phyloP scores from a whole-genome alignment of 2,797 vertebrate species.

The Poeciliopsis presidionis region DNA sequence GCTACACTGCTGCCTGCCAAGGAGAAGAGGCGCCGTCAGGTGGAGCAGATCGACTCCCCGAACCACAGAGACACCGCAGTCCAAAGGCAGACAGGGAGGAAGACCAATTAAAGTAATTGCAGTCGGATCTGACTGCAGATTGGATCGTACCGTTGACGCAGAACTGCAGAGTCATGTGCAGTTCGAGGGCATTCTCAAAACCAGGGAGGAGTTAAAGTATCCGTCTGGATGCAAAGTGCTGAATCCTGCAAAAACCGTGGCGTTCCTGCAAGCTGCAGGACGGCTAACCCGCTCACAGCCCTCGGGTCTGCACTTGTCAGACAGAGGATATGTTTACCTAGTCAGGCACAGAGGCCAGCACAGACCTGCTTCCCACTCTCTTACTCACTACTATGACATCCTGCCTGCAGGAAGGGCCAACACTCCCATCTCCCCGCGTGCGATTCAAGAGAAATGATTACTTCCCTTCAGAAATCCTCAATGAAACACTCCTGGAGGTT shows the following conservation, averaged over 20 bases:
- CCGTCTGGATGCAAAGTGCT: conserved; percentile 37
- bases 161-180: conserved; percentile 34
- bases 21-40: conserved; percentile 78
- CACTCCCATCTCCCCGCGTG: conserved; percentile 57
- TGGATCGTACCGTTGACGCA: conserved; percentile 51
- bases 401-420: conserved; percentile 72
- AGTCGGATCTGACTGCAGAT: conserved; percentile 62
- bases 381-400: conserved; percentile 79
- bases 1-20: conserved; percentile 77
- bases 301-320: conserved; percentile 78
- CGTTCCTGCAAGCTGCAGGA: conserved; percentile 28
- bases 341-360: conserved; percentile 65
- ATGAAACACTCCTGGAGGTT: conserved; percentile 53
- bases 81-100: conserved; percentile 59
- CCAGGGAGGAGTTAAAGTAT: conserved; percentile 26
- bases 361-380: conserved; percentile 73
- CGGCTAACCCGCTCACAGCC: conserved; percentile 48
- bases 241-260: conserved; percentile 31
- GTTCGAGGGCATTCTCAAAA: conserved; percentile 34
- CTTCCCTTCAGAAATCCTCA: conserved; percentile 58
- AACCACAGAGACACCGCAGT: conserved; percentile 74
- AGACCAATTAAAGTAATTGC: conserved; percentile 71
- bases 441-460: conserved; percentile 62
- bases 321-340: conserved; percentile 77
- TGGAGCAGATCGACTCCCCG: conserved; percentile 74